Conservation (phyloP, 2,113 vertebrate species). For the Meles meles region DNA sequence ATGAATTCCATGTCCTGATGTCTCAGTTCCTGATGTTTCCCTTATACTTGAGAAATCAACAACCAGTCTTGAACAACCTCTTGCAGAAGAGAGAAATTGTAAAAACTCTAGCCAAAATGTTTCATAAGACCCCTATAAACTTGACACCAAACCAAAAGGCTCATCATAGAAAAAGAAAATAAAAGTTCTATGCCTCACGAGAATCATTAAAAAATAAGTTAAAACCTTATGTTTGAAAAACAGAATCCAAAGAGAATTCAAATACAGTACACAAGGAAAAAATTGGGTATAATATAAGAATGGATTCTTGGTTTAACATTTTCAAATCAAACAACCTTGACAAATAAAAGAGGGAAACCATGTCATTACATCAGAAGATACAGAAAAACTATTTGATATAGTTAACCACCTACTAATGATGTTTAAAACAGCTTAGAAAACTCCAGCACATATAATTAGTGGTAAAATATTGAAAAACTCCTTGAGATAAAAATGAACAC, state of each 20-base stretch:
- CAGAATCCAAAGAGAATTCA: neutral
- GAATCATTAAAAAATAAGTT: neutral
- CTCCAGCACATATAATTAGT: neutral
- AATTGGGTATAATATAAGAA: neutral
- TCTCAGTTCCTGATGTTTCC: neutral
- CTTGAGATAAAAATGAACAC: neutral
- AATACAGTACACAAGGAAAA: neutral
- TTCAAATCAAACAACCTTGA: slow-evolving; percentile 18
- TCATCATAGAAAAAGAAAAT: neutral
- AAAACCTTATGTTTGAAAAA: neutral
- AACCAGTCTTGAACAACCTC: neutral
- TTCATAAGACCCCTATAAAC: neutral
- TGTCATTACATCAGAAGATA: neutral
- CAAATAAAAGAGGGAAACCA: neutral
- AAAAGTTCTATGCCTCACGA: neutral
- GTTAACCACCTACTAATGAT: neutral
- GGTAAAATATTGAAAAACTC: neutral
- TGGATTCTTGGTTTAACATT: neutral
- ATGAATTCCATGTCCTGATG: neutral
- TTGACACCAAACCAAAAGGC: neutral
- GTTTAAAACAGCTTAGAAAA: neutral
- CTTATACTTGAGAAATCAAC: neutral
- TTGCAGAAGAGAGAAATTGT: neutral
- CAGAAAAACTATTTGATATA: neutral
- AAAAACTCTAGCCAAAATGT: neutral